Percentiles rank a stretch among this genome's conserved stretches.
Conservation (phyloP, 2,888 invertebrate genomes). For the Anthophora plumipes region DNA sequence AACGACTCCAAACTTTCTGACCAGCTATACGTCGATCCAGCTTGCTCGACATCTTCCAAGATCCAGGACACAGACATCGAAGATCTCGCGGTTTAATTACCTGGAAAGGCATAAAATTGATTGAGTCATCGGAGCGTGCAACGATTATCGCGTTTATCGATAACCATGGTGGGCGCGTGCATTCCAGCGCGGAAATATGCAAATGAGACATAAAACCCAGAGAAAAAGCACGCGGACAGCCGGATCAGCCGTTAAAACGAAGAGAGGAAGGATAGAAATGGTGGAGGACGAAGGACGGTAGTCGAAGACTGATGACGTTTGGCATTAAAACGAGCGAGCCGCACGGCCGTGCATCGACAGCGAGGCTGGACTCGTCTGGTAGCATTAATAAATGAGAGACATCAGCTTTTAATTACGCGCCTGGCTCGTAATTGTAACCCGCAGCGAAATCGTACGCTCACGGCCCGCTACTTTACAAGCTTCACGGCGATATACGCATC, state of each 20-base stretch:
- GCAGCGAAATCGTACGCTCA: conserved; percentile 67
- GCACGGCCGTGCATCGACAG: conserved; percentile 49
- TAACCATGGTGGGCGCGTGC: conserved; percentile 33
- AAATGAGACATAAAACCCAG: conserved; percentile 50
- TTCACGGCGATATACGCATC: conserved; percentile 51
- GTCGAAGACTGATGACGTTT: conserved; percentile 68
- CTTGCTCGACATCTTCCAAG: neutral
- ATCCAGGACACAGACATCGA: neutral
- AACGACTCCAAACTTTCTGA: too few species aligned
- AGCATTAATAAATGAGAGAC: conserved; percentile 69
- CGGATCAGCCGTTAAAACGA: too few species aligned
- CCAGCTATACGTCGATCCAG: neutral
- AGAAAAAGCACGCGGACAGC: neutral
- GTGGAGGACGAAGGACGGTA: conserved; percentile 21
- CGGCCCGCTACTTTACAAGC: conserved; percentile 47
- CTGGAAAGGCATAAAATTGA: conserved; percentile 50
- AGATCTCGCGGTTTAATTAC: conserved; percentile 14
- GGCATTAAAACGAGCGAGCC: conserved; percentile 67
- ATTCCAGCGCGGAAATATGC: conserved; percentile 45
- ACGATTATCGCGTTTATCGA: conserved; percentile 49
- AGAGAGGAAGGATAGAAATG: neutral
- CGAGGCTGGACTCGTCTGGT: conserved; percentile 57
- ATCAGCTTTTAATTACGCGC: conserved; percentile 72
- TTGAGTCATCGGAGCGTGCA: conserved; percentile 55
- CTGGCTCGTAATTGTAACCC: conserved; percentile 70